These are phyloP conservation scores for Oxycera nigricornis DNA, from an alignment of 2,888 invertebrate genomes.

Conservation along the genomic window DNA sequence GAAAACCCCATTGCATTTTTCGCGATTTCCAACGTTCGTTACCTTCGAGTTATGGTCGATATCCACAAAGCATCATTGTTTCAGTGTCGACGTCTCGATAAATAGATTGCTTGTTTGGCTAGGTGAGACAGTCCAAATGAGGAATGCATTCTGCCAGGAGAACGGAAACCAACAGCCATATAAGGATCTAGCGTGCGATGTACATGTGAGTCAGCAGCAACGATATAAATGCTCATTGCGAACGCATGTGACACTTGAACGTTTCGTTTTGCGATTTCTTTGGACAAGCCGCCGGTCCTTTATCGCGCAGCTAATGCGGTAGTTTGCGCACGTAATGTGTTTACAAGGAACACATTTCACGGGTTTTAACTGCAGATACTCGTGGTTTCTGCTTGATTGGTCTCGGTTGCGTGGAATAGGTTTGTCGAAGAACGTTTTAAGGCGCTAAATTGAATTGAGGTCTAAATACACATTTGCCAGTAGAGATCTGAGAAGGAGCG, in stretches of 20 bases:
- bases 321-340: slow-evolving; percentile 15
- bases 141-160: background rate
- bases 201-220: background rate
- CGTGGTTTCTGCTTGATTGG: no score
- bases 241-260: background rate
- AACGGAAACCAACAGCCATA: background rate
- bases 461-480: background rate
- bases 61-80: no score
- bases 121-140: background rate
- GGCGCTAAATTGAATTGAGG: background rate
- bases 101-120: no score
- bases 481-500: background rate
- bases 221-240: background rate
- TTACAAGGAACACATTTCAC: background rate
- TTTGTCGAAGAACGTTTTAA: no score
- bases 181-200: background rate
- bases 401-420: no score
- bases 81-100: no score
- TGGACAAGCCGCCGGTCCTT: background rate
- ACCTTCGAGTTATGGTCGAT: no score
- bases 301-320: slow-evolving; percentile 1
- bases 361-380: background rate
- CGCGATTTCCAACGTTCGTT: no score
- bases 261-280: background rate
- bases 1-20: no score